Conservation (phyloP, 2,888 invertebrate genomes). For the Omphaloscelis lunosa region DNA sequence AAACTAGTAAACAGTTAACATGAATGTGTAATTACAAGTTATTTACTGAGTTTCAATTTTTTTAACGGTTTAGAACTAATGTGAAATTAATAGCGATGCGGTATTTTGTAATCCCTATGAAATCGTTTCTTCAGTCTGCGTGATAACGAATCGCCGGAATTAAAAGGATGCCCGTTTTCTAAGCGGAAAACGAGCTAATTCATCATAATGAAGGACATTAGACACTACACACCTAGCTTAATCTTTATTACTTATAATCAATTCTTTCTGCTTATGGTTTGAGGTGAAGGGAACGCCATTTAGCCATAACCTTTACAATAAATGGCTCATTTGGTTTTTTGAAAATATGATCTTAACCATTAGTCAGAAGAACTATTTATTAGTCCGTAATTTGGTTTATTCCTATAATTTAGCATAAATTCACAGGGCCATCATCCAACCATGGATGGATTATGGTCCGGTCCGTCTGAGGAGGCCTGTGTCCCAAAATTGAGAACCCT, state of each 20-base stretch:
- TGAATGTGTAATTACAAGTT: constrained; percentile 36
- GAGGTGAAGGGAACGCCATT: constrained; percentile 9
- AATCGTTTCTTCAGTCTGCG: constrained; percentile 34
- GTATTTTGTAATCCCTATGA: constrained; percentile 51
- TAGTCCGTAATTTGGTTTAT: background rate
- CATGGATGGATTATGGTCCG: background rate
- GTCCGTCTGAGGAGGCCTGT: background rate
- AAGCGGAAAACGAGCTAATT: constrained; percentile 68
- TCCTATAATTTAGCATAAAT: background rate
- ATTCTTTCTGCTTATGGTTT: constrained; percentile 18
- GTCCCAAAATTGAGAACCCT: background rate
- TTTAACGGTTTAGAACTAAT: constrained; percentile 29
- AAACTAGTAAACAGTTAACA: constrained; percentile 16
- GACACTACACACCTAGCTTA: background rate
- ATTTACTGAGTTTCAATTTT: constrained; percentile 29
- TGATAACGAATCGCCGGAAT: constrained; percentile 54
- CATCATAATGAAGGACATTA: constrained; percentile 44
- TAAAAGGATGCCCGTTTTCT: constrained; percentile 71
- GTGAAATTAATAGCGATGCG: constrained; percentile 38
- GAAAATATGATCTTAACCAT: background rate
- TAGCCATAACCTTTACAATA: background rate
- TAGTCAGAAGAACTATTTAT: background rate
- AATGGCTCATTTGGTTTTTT: background rate
- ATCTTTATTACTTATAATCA: background rate
- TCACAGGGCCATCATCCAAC: background rate